Conservation (phyloP, 2,888 invertebrate genomes). For the Ferdinandea cuprea region DNA sequence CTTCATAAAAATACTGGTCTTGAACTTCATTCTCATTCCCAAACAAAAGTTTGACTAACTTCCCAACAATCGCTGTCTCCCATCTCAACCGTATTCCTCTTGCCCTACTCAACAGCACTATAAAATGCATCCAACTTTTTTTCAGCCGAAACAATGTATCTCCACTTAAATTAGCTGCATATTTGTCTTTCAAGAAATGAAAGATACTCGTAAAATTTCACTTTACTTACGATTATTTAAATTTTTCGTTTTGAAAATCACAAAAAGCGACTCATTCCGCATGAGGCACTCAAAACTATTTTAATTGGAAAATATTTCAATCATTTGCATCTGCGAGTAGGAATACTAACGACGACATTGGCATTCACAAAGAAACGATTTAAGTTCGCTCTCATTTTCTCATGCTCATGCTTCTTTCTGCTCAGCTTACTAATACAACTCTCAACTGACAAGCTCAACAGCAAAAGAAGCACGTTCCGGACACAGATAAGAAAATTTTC, state of each 20-base stretch:
- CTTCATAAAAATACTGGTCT: too few species aligned
- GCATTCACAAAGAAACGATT: not conserved
- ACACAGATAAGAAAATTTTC: not conserved
- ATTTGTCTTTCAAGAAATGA: not conserved
- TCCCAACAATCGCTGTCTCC: too few species aligned
- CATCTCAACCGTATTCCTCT: too few species aligned
- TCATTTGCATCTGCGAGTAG: constrained; percentile 7
- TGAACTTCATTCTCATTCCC: too few species aligned
- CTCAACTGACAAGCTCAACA: not conserved
- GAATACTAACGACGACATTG: not conserved
- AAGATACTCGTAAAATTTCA: not conserved
- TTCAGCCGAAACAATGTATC: too few species aligned
- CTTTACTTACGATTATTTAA: not conserved
- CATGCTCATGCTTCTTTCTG: not conserved
- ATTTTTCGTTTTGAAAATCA: constrained; percentile 7
- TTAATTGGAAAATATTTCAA: constrained; percentile 29
- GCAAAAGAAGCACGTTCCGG: constrained; percentile 17
- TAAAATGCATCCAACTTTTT: too few species aligned
- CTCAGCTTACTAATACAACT: not conserved
- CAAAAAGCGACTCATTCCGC: not conserved
- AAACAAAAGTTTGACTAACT: too few species aligned
- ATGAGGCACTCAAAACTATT: constrained; percentile 10
- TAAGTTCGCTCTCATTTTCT: constrained; percentile 14
- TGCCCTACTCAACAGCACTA: too few species aligned
- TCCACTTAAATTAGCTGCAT: not conserved